Evolutionary conservation across 2,113 vertebrate species (phyloP).

Genomic region (Dasyprocta punctata): DNA sequence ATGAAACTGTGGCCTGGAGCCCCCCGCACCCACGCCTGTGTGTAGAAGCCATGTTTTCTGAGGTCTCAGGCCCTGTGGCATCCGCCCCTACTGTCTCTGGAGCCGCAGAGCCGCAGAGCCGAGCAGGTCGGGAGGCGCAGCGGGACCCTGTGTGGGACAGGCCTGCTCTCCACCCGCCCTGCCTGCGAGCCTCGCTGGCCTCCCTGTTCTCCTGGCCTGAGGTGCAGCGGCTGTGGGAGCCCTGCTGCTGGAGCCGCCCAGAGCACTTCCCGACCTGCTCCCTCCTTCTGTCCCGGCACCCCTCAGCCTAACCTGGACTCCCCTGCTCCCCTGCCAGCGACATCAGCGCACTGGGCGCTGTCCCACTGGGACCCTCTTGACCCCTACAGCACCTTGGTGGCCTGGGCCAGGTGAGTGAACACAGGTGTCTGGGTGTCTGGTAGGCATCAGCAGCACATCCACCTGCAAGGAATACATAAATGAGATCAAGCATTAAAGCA

Average conservation of each 20-base stretch:
- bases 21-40: neutral
- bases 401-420: neutral
- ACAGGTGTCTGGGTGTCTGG: neutral
- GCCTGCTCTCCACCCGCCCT: neutral
- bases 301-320: too few species aligned
- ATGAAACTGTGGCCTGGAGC: neutral
- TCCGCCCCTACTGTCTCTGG: neutral
- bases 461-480: neutral
- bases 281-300: neutral
- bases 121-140: neutral
- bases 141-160: too few species aligned
- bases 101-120: neutral
- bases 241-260: too few species aligned
- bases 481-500: neutral
- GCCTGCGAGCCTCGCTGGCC: neutral
- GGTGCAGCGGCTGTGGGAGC: too few species aligned
- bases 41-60: neutral
- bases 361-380: neutral
- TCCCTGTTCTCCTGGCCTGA: neutral
- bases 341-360: neutral
- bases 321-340: too few species aligned
- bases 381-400: neutral
- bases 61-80: neutral
- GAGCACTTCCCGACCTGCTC: too few species aligned
- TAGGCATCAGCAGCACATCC: accelerated